Base-by-base conservation (phyloP, 2,888 invertebrate genomes). In the Spodoptera littoralis region DNA sequence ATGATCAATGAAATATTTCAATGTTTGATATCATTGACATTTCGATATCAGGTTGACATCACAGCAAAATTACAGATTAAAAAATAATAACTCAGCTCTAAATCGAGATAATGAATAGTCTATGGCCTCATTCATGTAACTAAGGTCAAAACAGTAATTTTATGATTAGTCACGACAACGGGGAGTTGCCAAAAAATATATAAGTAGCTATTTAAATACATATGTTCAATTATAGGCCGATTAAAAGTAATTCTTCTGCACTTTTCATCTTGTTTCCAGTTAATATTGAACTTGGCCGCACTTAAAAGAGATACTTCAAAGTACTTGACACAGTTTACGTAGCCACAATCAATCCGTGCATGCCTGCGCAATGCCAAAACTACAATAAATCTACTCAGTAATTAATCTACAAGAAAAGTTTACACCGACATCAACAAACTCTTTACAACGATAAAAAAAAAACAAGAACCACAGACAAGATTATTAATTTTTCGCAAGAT, bases 291-390 rank as follows among this genome's bases (percentile, higher is more conserved):
- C 61, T 77, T 71, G 73, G 57, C 63, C 67, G 22, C 47, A 65
- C 22, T 57, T 62, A 24, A 44, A 69, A 65, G 58, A 60, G 55
- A 64, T 65, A 47, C 50, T 57, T 49, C 60, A 63, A 67, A 81
- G 83, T 72, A 86, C 89, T 90, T 90, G 89, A 91, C 89, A 91
- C 69, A 86, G 82, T 81, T 88, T 78, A 70, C 71, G 77, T 75
- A 36, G 36, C 36, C 36, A 76, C 83, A 69, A 61, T 60, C 47
- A 18, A 85, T 74, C 72, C 57, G 61, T 68, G 73, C 65, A 65
- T 3, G 79, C 78, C 86, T 88, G 88, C 64, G 69, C 83, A 88
- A 81, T 88, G 88, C 87, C 88, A 80, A 80, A 74, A 72, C 56
- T 76, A 48, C 11, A 54, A 45, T 48, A 60, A 9, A 36, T 9